Evolutionary conservation across 2,888 invertebrate genomes (phyloP), one percentile per base, ranked within the genome.

Genomic region (Rhagophthalmus giganteus): DNA sequence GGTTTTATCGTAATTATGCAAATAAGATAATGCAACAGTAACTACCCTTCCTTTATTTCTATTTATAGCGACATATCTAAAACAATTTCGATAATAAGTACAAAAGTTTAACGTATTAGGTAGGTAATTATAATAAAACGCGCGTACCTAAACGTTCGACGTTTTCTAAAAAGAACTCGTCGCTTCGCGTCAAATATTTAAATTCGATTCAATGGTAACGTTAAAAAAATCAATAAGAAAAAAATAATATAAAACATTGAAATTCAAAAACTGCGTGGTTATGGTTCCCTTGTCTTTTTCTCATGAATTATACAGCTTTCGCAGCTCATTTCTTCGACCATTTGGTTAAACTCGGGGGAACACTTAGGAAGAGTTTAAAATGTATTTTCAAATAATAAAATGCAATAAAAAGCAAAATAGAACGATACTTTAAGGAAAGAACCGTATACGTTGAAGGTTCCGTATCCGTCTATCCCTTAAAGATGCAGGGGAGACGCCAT

Each of bases 391-490:
- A 20, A 20, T 20, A 20, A 20, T 20, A 20, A 7, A 20, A 20
- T 20, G 20, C 7, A 20, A 20, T 20, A 20, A 20, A 20, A 20
- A 20, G 7, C 20, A 3, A 20, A 20, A 7, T 20, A 20, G 7
- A 7, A 20, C 4, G 20, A 5, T 20, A 5, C 20, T 20, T 20
- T 20, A 20, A 20, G 7, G 20, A 5, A 20, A 7, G 20, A 20
- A 20, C 20, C 7, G 20, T 20, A 7, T 7, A 34, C 37, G 20
- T 37, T 37, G 13, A 37, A 37, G 16, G 33, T 20, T 37, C 35
- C 26, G 26, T 37, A 37, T 14, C 42, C 35, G 37, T 50, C 49
- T 50, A 50, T 50, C 49, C 32, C 49, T 50, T 50, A 50, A 50
- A 50, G 49, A 30, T 8, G 40, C 10, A 46, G 40, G 52, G 45